Evolutionary conservation across 2,888 invertebrate species (phyloP).

Genomic region (Sussaba pulchella): DNA sequence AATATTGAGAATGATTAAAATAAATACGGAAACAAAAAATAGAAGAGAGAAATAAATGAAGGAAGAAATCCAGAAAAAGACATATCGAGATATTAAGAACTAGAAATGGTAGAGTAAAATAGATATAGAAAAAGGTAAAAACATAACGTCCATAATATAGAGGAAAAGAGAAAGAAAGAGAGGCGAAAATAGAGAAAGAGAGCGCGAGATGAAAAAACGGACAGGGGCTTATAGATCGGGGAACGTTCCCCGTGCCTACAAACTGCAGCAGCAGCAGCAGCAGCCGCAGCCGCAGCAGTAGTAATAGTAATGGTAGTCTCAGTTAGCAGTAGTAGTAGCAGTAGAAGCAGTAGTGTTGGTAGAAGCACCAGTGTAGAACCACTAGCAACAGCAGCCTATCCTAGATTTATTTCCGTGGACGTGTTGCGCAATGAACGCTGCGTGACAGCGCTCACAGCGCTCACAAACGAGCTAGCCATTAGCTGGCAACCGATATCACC

Average conservation of each 20-base stretch:
- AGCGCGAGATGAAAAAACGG: neutral
- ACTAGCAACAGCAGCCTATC: slow-evolving; percentile 76
- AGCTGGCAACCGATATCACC: slow-evolving; percentile 53
- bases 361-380: slow-evolving; percentile 70
- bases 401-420: slow-evolving; percentile 80
- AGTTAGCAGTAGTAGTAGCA: slow-evolving; percentile 66
- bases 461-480: slow-evolving; percentile 55
- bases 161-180: slow-evolving; percentile 34
- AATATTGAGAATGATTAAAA: too few species aligned
- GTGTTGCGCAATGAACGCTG: slow-evolving; percentile 77
- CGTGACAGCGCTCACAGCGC: slow-evolving; percentile 56
- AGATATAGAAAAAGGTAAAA: too few species aligned
- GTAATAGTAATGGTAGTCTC: slow-evolving; percentile 70
- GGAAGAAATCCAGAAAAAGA: too few species aligned
- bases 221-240: slow-evolving; percentile 8
- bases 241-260: slow-evolving; percentile 31
- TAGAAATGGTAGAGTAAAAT: too few species aligned
- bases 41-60: too few species aligned
- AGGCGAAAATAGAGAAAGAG: slow-evolving; percentile 9
- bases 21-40: too few species aligned
- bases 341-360: slow-evolving; percentile 71
- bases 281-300: slow-evolving; percentile 68
- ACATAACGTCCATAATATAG: too few species aligned
- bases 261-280: neutral
- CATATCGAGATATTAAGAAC: too few species aligned